These are phyloP conservation scores for Phataginus tricuspis DNA, from an alignment of 2,797 vertebrate species.

Conservation along the genomic window DNA sequence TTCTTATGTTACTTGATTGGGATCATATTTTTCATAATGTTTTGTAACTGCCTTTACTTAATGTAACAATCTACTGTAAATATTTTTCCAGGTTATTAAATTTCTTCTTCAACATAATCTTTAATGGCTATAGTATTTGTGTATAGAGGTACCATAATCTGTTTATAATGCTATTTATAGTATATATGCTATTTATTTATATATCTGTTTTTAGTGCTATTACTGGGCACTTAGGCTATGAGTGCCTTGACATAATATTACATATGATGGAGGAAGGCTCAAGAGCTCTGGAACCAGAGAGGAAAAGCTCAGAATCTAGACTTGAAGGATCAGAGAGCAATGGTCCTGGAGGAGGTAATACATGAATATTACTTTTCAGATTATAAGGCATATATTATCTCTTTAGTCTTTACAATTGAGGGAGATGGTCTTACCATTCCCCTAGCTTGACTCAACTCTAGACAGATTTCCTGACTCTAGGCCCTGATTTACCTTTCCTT, in stretches of 20 bases:
- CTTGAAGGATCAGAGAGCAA: background rate
- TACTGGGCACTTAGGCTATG: background rate
- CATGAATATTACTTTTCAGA: background rate
- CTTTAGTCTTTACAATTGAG: background rate
- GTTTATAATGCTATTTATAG: background rate
- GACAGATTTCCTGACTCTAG: background rate
- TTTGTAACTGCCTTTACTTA: slow-evolving; percentile 45
- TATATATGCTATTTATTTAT: background rate
- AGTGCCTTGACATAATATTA: background rate
- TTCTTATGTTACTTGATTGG: slow-evolving; percentile 46
- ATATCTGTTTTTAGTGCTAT: background rate
- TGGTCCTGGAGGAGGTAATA: background rate
- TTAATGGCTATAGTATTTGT: background rate
- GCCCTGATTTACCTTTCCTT: background rate
- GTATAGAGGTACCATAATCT: background rate
- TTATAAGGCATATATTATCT: background rate
- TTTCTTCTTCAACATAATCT: background rate
- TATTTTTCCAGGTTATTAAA: slow-evolving; percentile 30
- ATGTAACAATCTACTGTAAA: background rate
- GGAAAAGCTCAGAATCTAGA: background rate
- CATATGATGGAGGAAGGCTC: background rate
- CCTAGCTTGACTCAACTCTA: background rate
- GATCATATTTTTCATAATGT: background rate
- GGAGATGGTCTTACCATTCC: background rate
- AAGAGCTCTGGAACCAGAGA: background rate